These are phyloP conservation scores for Stenopsyche tienmushanensis DNA, from an alignment of 1,140 invertebrate genomes.

Conservation along the genomic window DNA sequence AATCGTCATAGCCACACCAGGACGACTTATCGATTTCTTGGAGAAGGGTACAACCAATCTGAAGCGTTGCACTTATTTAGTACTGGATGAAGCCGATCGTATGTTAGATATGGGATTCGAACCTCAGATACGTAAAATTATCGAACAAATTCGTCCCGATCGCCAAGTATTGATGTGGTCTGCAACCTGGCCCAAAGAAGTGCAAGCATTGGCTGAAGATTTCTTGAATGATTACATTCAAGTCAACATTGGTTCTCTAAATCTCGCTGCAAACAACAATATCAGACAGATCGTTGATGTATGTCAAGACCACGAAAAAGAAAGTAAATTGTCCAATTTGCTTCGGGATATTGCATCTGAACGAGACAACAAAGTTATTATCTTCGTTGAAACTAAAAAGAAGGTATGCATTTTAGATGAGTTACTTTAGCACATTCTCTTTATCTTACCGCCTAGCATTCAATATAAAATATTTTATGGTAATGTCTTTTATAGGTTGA, in stretches of 20 bases:
- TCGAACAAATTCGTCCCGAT: constrained; percentile 93
- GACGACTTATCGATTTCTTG: constrained; percentile 95
- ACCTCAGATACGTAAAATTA: constrained; percentile 97
- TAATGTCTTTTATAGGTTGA: constrained; percentile 65
- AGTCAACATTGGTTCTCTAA: constrained; percentile 93
- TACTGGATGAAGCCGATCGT: constrained; percentile 92
- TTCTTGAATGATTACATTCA: constrained; percentile 88
- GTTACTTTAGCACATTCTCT: no score
- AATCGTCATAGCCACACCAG: constrained; percentile 95
- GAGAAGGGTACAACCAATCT: constrained; percentile 91
- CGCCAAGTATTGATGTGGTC: constrained; percentile 98
- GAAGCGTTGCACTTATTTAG: constrained; percentile 89
- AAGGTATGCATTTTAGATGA: constrained; percentile 63
- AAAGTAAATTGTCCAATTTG: constrained; percentile 75
- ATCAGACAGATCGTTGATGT: constrained; percentile 96
- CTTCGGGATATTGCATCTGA: constrained; percentile 85
- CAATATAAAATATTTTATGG: neutral
- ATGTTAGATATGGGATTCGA: constrained; percentile 98
- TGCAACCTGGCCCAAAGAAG: constrained; percentile 99
- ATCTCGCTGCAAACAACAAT: constrained; percentile 95
- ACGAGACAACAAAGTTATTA: constrained; percentile 90
- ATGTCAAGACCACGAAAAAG: constrained; percentile 88
- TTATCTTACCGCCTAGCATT: no score
- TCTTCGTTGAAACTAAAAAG: constrained; percentile 98
- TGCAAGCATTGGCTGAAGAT: constrained; percentile 90